Conservation (phyloP, 35 echinoderm and acorn worm genomes). For the Anneissia japonica region DNA sequence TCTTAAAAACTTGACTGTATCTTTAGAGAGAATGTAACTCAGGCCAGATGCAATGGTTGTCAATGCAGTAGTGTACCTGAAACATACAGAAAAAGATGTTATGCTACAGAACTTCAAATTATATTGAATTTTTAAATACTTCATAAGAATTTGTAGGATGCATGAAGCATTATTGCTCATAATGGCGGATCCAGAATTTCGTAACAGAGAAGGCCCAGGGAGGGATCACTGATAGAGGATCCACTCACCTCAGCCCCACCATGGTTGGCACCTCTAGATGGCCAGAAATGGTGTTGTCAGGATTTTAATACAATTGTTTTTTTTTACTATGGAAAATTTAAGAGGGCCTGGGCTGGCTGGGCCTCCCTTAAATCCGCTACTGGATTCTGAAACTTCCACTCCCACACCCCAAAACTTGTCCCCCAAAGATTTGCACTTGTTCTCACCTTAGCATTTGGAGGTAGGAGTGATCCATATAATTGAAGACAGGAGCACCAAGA, state of each 20-base stretch:
- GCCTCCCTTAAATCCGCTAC: background rate
- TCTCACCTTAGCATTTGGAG: slow-evolving; percentile 89
- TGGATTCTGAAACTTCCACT: background rate
- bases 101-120: background rate
- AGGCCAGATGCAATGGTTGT: slow-evolving; percentile 75
- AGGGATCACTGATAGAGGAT: no score
- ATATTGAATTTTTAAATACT: background rate
- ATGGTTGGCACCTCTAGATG: background rate
- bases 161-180: no score
- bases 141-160: no score
- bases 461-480: slow-evolving; percentile 69
- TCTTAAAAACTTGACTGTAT: slow-evolving; percentile 71
- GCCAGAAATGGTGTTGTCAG: background rate
- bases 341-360: background rate
- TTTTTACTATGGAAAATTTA: background rate
- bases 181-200: no score
- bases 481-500: slow-evolving; percentile 78
- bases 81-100: background rate
- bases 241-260: no score
- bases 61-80: slow-evolving; percentile 71
- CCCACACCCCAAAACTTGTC: no score
- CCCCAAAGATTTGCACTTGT: no score
- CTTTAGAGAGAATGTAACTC: slow-evolving; percentile 68
- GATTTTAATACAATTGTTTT: background rate
- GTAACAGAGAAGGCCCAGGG: no score